These are phyloP conservation scores for Plumapathes pennacea DNA, from an alignment of 92 coral and sea anemone genomes.

Conservation along the genomic window DNA sequence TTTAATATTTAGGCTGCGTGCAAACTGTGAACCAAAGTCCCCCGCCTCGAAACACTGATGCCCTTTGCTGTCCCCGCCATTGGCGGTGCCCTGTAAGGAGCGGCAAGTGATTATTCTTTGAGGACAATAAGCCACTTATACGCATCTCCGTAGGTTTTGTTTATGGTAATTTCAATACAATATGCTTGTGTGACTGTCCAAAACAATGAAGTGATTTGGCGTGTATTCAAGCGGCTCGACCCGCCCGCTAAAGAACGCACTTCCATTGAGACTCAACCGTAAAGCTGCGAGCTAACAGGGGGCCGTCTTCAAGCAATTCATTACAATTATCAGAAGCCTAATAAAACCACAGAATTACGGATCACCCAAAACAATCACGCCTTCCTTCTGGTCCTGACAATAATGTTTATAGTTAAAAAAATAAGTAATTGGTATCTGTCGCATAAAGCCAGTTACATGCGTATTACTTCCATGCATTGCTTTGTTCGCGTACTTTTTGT, in stretches of 20 bases:
- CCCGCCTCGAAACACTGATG: constrained; percentile 71
- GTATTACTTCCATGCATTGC: too few relatives aligned
- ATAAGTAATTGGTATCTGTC: too few relatives aligned
- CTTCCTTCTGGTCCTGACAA: too few relatives aligned
- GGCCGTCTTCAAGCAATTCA: constrained; percentile 26
- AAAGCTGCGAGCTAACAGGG: constrained; percentile 35
- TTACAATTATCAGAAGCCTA: constrained; percentile 35
- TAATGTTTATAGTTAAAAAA: too few relatives aligned
- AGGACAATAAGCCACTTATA: constrained; percentile 80
- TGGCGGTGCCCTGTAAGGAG: constrained; percentile 61
- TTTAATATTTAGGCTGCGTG: constrained; percentile 60
- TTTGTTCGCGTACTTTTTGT: too few relatives aligned
- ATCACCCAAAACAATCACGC: too few relatives aligned
- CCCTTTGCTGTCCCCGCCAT: constrained; percentile 46
- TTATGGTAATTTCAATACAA: constrained; percentile 85
- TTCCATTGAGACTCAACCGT: constrained; percentile 12
- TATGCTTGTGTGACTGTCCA: constrained; percentile 56
- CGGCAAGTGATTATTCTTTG: constrained; percentile 70
- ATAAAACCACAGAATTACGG: constrained; percentile 17
- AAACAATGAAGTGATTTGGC: constrained; percentile 69
- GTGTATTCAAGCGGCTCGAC: constrained; percentile 21
- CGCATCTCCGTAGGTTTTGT: constrained; percentile 74
- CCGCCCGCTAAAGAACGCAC: constrained; percentile 15
- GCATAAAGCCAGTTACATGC: too few relatives aligned
- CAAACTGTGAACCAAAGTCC: constrained; percentile 81